Conservation (phyloP, 1,140 invertebrate genomes). For the Asbolus verrucosus region DNA sequence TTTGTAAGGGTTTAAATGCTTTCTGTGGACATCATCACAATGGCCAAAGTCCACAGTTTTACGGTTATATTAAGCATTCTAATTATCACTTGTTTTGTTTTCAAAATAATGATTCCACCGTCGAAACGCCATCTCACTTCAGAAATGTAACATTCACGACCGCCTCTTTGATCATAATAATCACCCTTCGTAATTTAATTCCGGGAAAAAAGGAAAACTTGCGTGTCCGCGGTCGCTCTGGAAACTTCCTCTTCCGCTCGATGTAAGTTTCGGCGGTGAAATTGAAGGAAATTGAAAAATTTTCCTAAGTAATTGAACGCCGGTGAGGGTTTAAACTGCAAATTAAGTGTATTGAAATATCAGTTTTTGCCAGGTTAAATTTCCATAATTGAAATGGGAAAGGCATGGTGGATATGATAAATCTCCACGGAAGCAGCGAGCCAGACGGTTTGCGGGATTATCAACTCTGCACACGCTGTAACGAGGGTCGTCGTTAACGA, state of each 20-base stretch:
- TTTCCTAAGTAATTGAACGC: constrained; percentile 33
- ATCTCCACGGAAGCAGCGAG: constrained; percentile 34
- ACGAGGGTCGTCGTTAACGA: constrained; percentile 38
- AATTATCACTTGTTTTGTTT: constrained; percentile 1
- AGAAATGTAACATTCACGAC: constrained; percentile 5
- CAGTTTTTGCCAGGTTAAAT: constrained; percentile 33
- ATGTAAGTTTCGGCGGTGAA: background rate
- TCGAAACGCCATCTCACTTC: background rate
- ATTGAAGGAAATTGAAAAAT: constrained; percentile 17
- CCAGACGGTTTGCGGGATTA: constrained; percentile 38
- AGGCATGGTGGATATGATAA: constrained; percentile 44
- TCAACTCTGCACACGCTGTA: constrained; percentile 41
- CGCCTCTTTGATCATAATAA: constrained; percentile 31
- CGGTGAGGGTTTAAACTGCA: constrained; percentile 34
- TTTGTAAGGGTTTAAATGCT: constrained; percentile 22
- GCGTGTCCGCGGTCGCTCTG: background rate
- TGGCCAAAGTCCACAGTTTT: constrained; percentile 19
- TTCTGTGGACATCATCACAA: constrained; percentile 23
- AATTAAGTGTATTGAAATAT: constrained; percentile 35
- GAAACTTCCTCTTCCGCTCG: background rate
- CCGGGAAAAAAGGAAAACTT: background rate
- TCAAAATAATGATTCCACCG: background rate
- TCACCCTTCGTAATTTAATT: constrained; percentile 16
- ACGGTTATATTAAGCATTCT: constrained; percentile 1
- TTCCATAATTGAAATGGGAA: constrained; percentile 46